Conservation (phyloP, 2,797 vertebrate genomes). For the Lutjanus argentimaculatus region DNA sequence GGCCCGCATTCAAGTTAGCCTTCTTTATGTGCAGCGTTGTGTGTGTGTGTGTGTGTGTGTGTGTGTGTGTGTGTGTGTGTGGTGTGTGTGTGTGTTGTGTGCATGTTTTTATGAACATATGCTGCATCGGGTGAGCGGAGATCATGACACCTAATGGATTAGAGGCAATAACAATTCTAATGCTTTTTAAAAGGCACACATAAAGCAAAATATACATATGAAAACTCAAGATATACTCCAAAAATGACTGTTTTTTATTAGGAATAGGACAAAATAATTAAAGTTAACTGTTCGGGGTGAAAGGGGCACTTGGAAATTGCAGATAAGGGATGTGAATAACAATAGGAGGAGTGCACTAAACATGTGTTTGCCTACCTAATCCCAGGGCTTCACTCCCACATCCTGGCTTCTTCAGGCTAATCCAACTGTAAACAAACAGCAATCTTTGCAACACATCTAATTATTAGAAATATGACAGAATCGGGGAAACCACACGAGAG, state of each 20-base stretch:
- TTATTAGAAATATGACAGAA: slow-evolving; percentile 63
- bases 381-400: slow-evolving; percentile 60
- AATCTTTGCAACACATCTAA: slow-evolving; percentile 58
- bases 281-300: slow-evolving; percentile 25
- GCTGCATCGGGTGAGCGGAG: slow-evolving; percentile 17
- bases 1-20: slow-evolving; percentile 55
- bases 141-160: slow-evolving; percentile 50
- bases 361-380: slow-evolving; percentile 66
- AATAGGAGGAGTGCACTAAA: slow-evolving; percentile 45
- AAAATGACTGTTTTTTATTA: not conserved
- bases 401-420: slow-evolving; percentile 53
- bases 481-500: slow-evolving; percentile 29
- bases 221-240: not conserved
- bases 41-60: slow-evolving; percentile 11
- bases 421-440: slow-evolving; percentile 64
- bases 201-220: slow-evolving; percentile 1
- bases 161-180: slow-evolving; percentile 11
- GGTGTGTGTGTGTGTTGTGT: slow-evolving; percentile 1
- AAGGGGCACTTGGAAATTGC: slow-evolving; percentile 50
- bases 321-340: slow-evolving; percentile 57
- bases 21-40: slow-evolving; percentile 46
- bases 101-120: slow-evolving; percentile 31
- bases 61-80: slow-evolving; percentile 1
- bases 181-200: slow-evolving; percentile 27
- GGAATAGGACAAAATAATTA: slow-evolving; percentile 12